These are phyloP conservation scores for Thereva nobilitata DNA, from an alignment of 2,888 invertebrate species.

Conservation along the genomic window DNA sequence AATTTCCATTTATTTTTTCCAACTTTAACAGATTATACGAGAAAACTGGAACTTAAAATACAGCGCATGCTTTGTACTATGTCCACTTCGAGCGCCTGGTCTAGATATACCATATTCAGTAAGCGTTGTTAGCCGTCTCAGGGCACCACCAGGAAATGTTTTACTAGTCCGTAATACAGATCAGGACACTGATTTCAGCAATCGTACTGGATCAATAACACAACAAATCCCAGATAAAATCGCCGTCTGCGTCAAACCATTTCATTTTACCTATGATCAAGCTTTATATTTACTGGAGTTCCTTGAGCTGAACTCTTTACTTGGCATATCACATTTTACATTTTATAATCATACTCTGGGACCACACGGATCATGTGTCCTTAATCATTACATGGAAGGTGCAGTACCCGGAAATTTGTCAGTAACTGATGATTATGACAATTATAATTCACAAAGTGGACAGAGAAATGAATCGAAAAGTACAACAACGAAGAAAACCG, in stretches of 20 bases:
- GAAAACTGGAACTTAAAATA: conserved; percentile 94
- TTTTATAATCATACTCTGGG: conserved; percentile 91
- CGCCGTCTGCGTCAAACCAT: conserved; percentile 87
- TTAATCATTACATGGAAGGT: conserved; percentile 65
- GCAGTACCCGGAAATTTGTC: conserved; percentile 54
- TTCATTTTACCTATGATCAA: conserved; percentile 87
- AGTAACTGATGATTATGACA: conserved; percentile 46
- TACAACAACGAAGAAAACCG: conserved; percentile 29
- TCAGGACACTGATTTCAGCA: conserved; percentile 55
- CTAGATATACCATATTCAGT: conserved; percentile 69
- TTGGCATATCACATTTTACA: conserved; percentile 86
- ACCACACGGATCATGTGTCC: conserved; percentile 73
- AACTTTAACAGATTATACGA: conserved; percentile 69
- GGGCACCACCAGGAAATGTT: conserved; percentile 67
- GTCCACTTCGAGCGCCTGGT: conserved; percentile 68
- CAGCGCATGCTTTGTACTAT: conserved; percentile 87
- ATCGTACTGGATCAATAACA: conserved; percentile 47
- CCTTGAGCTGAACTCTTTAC: conserved; percentile 80
- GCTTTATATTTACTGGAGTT: conserved; percentile 85
- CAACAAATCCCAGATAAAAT: conserved; percentile 61
- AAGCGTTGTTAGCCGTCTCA: conserved; percentile 68
- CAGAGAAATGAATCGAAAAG: conserved; percentile 10
- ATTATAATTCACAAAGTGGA: conserved; percentile 32
- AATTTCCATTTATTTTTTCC: conserved; percentile 37
- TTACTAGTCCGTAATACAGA: conserved; percentile 67